Base-by-base conservation (phyloP, 2,797 vertebrate species). In the Luscinia megarhynchos region DNA sequence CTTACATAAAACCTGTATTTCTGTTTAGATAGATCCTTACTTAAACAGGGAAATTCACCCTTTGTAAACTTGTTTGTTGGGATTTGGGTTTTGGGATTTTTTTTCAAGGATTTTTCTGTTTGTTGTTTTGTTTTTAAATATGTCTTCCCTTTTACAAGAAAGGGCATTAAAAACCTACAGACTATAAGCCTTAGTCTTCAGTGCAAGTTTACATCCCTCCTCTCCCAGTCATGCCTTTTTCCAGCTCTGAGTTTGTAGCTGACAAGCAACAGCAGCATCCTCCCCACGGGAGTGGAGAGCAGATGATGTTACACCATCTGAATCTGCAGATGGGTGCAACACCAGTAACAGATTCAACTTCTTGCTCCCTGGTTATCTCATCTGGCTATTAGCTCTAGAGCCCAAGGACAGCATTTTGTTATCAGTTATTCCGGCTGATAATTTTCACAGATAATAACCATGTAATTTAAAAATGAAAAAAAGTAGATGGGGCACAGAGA, bases 381-480 rank as follows among this genome's bases (percentile, higher is more conserved):
- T 77, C 67, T 74, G 63, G 50, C 63, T 84, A 62, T 66, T 59
- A 82, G 67, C 45, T 90, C 41, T 41, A 69, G 32, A 89, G 67
- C 63, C 40, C 54, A 70, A 15, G 12, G 54, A 90, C 2, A 84
- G 27, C 3, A 3, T 81, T 93, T 83, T 75, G 43, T 75, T 84
- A 82, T 36, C 51, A 66, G 81, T 63, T 87, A 50, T 74, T 90
- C 68, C n/a, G 41, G 46, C 48, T 89, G 74, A 69, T 67, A 50
- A 82, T 90, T 79, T 94, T 82, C 70, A 95, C 40, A 70, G 67
- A 89, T 79, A 86, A 93, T 26, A 75, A 63, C 36, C 11, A n/a
- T 10, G 53, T 82, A 84, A 90, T 84, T 94, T 40, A 63, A 86
- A 93, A 46, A 53, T 22, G 1, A 38, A 38, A 38, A 48, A 41